Percentiles rank a stretch among this genome's conserved stretches.
Evolutionary conservation across 2,888 invertebrate species (phyloP).

Genomic region (Agrotis clavis): DNA sequence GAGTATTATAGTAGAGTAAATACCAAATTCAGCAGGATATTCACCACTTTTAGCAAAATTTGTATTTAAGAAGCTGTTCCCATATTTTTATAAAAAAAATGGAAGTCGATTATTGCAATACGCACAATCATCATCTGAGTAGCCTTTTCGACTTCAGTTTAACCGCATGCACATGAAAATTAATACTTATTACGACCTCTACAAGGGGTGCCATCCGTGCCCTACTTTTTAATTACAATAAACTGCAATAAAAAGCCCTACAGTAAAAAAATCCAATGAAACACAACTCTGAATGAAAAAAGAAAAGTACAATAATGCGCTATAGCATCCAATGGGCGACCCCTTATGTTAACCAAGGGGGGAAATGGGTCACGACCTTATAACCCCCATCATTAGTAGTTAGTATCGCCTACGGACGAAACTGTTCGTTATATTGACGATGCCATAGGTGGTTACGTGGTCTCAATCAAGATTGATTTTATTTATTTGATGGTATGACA

Average conservation of each 20-base stretch:
- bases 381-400: conserved; percentile 40
- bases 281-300: neutral
- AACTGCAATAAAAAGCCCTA: neutral
- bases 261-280: neutral
- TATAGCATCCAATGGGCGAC: conserved; percentile 10
- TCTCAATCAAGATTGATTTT: conserved; percentile 9
- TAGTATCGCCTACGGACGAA: conserved; percentile 17
- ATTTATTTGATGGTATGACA: neutral
- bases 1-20: too few species aligned
- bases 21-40: neutral
- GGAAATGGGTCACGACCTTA: conserved; percentile 59
- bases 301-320: conserved; percentile 11
- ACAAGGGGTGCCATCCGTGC: too few species aligned
- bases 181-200: too few species aligned
- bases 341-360: conserved; percentile 35
- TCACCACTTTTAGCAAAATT: neutral
- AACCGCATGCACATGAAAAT: too few species aligned
- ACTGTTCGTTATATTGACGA: conserved; percentile 20
- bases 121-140: too few species aligned
- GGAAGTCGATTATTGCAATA: neutral
- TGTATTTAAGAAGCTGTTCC: too few species aligned
- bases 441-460: neutral
- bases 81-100: neutral
- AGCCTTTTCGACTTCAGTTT: too few species aligned
- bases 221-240: neutral